A percentile compares a stretch with the other conserved stretches of the same genome.
These are phyloP conservation scores for Thysanoteuthis rhombus DNA, from an alignment of 2,888 invertebrate species.

Conservation along the genomic window DNA sequence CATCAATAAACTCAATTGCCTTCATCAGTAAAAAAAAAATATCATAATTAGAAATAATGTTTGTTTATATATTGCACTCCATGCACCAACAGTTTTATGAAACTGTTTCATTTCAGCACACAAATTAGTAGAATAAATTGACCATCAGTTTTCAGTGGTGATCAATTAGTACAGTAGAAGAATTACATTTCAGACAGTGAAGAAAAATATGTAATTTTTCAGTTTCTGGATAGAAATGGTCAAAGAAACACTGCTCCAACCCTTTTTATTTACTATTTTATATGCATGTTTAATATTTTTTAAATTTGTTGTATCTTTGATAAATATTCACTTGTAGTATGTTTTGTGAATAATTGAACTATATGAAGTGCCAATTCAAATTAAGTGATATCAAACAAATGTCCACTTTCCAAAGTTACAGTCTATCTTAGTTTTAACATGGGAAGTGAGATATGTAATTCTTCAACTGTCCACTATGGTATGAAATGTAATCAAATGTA, in stretches of 20 bases:
- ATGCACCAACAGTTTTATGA: neutral
- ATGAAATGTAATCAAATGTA: slow-evolving; percentile 12
- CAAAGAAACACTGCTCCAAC: neutral
- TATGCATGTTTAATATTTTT: neutral
- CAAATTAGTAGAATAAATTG: slow-evolving; percentile 12
- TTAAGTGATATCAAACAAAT: neutral
- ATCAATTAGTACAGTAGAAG: neutral
- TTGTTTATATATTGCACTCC: neutral
- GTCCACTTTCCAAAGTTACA: neutral
- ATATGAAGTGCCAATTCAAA: neutral
- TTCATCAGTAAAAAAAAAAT: neutral
- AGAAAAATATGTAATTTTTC: neutral
- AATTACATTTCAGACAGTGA: neutral
- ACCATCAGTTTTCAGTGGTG: neutral
- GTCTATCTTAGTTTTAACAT: neutral
- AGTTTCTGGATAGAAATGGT: neutral
- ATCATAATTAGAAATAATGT: neutral
- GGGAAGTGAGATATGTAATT: neutral
- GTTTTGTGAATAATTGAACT: neutral
- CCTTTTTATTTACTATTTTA: neutral
- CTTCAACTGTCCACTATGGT: neutral
- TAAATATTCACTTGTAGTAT: neutral
- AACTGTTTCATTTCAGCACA: neutral
- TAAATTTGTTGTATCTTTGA: neutral
- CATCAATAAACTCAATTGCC: neutral